A percentile compares a stretch with the other conserved stretches of the same genome.
Evolutionary conservation across 1,140 invertebrate species (phyloP).

Genomic region (Campoletis sonorensis): DNA sequence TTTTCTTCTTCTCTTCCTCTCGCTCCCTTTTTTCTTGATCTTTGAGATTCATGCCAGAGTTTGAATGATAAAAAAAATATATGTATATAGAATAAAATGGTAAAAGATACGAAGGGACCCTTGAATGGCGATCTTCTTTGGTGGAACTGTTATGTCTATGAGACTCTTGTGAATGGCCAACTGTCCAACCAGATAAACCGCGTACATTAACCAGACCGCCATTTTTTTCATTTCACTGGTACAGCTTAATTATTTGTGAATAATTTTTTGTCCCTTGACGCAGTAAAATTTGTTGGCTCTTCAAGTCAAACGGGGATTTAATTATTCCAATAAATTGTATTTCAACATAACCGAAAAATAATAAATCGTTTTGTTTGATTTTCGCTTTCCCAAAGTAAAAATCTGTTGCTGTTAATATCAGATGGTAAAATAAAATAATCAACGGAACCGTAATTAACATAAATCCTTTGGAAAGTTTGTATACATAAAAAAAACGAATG

Average conservation of each 20-base stretch:
- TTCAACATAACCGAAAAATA: too few relatives aligned
- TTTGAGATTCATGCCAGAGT: conserved; percentile 19
- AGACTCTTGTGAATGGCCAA: conserved; percentile 11
- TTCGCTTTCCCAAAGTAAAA: too few relatives aligned
- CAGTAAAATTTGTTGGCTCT: neutral
- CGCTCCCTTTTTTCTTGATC: neutral
- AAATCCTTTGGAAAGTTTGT: neutral
- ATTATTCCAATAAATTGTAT: too few relatives aligned
- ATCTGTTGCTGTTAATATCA: too few relatives aligned
- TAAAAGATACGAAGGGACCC: conserved; percentile 31
- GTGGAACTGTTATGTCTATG: neutral
- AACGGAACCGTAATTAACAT: neutral
- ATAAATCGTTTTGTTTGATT: too few relatives aligned
- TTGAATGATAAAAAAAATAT: conserved; percentile 17
- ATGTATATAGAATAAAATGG: too few relatives aligned
- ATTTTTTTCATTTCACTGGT: neutral
- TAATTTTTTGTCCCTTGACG: neutral
- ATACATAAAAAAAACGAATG: neutral
- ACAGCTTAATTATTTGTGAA: neutral
- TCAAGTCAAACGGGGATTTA: too few relatives aligned
- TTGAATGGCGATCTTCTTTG: conserved; percentile 19
- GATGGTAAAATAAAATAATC: too few relatives aligned
- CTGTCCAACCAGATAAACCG: conserved; percentile 6
- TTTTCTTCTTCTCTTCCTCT: neutral
- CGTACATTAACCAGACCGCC: neutral